phyloP scores from a whole-genome alignment of 2,888 invertebrate species.

The Sycophila texana region DNA sequence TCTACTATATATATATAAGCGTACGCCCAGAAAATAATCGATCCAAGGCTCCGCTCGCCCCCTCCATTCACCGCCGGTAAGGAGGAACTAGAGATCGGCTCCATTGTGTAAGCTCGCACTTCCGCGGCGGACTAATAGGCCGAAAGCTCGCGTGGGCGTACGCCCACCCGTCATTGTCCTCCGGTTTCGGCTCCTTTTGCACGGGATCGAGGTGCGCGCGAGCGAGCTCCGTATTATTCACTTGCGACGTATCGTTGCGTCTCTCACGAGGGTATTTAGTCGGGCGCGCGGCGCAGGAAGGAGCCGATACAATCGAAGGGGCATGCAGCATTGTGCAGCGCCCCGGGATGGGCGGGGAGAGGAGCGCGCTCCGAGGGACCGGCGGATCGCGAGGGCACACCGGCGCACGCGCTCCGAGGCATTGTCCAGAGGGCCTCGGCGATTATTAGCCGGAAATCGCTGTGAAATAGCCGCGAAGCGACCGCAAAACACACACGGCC shows the following conservation, averaged over 20 bases:
- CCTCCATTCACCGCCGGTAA: slow-evolving; percentile 5
- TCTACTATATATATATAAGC: neutral
- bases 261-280: slow-evolving; percentile 6
- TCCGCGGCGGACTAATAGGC: slow-evolving; percentile 45
- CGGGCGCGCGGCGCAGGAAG: slow-evolving; percentile 40
- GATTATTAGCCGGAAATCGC: slow-evolving; percentile 53
- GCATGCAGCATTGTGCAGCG: slow-evolving; percentile 23
- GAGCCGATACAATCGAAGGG: slow-evolving; percentile 41
- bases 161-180: slow-evolving; percentile 36
- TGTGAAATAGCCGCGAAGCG: slow-evolving; percentile 47
- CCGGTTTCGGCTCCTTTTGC: slow-evolving; percentile 33
- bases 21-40: slow-evolving; percentile 31
- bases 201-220: neutral
- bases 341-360: slow-evolving; percentile 45
- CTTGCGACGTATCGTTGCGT: slow-evolving; percentile 11
- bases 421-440: neutral
- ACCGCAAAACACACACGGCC: slow-evolving; percentile 37
- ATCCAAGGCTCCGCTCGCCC: slow-evolving; percentile 28
- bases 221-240: neutral
- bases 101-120: slow-evolving; percentile 43
- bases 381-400: slow-evolving; percentile 16
- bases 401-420: neutral
- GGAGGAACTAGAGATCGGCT: neutral
- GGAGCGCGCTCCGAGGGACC: slow-evolving; percentile 6
- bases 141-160: slow-evolving; percentile 45